Conservation (phyloP, 2,797 vertebrate genomes). For the Enteromius treurensis region DNA sequence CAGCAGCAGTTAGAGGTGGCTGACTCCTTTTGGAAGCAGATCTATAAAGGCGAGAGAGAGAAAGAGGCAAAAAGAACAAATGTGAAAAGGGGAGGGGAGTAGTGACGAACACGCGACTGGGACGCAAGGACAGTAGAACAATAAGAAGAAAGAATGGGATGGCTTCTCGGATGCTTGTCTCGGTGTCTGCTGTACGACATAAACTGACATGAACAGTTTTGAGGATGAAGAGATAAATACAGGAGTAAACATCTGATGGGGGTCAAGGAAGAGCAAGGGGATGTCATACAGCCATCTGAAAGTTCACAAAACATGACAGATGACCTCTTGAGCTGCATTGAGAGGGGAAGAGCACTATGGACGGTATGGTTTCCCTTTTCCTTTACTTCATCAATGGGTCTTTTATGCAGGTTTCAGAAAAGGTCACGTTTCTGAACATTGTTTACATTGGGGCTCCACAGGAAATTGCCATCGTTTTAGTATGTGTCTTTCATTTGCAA, state of each 20-base stretch:
- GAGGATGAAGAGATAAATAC: conserved; percentile 66
- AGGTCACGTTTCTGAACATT: not conserved
- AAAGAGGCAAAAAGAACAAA: conserved; percentile 43
- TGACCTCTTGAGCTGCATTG: conserved; percentile 73
- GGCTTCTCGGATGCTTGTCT: conserved; percentile 41
- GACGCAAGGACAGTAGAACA: conserved; percentile 52
- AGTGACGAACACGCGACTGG: conserved; percentile 9
- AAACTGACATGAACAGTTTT: conserved; percentile 38
- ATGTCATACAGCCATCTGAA: conserved; percentile 71
- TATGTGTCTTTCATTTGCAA: not conserved
- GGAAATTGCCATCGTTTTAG: not conserved
- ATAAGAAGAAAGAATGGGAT: conserved; percentile 48
- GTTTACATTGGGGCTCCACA: conserved; percentile 1
- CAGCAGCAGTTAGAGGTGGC: conserved; percentile 63
- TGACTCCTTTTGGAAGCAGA: conserved; percentile 65
- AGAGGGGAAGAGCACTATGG: conserved; percentile 67
- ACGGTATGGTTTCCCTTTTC: conserved; percentile 67
- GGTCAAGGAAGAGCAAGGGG: conserved; percentile 66
- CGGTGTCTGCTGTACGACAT: conserved; percentile 17
- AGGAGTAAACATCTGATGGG: conserved; percentile 53
- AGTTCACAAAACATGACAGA: conserved; percentile 72
- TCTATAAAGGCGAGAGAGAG: conserved; percentile 42
- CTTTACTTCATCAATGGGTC: not conserved
- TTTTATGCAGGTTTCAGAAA: conserved; percentile 5
- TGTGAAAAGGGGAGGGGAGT: conserved; percentile 18